A percentile compares a stretch with the other conserved stretches of the same genome.
phyloP scores from a whole-genome alignment of 2,888 invertebrate species.

The Hipparchia sbordonii region DNA sequence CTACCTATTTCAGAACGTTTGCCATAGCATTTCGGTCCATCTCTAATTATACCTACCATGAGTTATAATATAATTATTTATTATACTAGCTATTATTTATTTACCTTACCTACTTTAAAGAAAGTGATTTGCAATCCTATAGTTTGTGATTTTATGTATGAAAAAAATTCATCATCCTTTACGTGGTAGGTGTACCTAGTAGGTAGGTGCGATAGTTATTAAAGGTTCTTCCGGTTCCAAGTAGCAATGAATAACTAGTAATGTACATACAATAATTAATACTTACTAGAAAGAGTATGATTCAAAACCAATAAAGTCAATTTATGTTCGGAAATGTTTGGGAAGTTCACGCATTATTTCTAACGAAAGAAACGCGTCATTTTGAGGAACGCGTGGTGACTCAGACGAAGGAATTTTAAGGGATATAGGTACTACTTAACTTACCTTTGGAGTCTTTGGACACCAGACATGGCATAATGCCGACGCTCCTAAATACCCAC shows the following conservation, averaged over 20 bases:
- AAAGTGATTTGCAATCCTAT: too few species aligned
- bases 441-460: too few species aligned
- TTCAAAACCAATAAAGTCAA: not conserved
- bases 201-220: not conserved
- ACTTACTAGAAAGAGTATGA: slow-evolving; percentile 2
- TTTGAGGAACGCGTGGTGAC: not conserved
- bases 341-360: not conserved
- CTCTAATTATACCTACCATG: too few species aligned
- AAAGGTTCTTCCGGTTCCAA: not conserved
- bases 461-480: too few species aligned
- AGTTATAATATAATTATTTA: too few species aligned
- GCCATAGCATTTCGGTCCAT: not conserved
- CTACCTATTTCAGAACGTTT: not conserved
- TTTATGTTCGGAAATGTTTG: not conserved
- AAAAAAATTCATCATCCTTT: too few species aligned
- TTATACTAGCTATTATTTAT: too few species aligned
- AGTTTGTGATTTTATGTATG: too few species aligned
- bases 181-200: too few species aligned
- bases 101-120: not conserved
- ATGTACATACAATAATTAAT: not conserved
- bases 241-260: not conserved
- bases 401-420: not conserved
- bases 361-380: slow-evolving; percentile 1
- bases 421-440: not conserved
- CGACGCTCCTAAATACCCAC: too few species aligned